Conservation (phyloP, 2,113 vertebrate genomes). For the Crotalus helleri region DNA sequence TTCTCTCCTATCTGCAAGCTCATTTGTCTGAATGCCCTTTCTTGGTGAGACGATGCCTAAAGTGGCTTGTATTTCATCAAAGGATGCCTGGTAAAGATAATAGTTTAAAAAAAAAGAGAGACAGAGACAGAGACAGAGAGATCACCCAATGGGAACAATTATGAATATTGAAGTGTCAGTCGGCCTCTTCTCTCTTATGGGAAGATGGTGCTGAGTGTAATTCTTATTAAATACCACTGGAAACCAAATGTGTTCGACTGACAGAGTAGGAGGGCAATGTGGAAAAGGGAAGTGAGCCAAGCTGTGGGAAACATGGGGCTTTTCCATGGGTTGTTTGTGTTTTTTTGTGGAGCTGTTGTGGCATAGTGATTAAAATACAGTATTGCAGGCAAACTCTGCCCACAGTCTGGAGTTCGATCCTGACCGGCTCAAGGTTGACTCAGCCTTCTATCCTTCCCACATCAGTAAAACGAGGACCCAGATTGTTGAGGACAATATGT, state of each 20-base stretch:
- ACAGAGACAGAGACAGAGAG: not conserved
- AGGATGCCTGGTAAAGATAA: not conserved
- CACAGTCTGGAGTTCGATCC: not conserved
- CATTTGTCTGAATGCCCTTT: not conserved
- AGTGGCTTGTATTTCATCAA: not conserved
- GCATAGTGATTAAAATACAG: constrained; percentile 1
- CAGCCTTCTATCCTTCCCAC: not conserved
- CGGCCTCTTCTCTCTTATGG: constrained; percentile 10
- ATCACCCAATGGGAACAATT: not conserved
- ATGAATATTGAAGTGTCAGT: not conserved
- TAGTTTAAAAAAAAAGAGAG: not conserved
- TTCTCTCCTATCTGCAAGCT: not conserved
- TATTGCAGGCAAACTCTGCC: not conserved
- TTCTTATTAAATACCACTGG: constrained; percentile 51
- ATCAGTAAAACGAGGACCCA: not conserved
- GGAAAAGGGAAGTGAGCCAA: not conserved
- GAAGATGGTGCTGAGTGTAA: constrained; percentile 47
- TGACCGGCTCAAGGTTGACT: not conserved
- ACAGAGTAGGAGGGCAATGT: constrained; percentile 30
- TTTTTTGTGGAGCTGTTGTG: not conserved
- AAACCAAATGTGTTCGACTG: constrained; percentile 33
- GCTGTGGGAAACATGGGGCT: not conserved
- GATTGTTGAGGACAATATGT: not conserved
- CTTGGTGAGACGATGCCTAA: not conserved
- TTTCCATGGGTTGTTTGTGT: not conserved